A percentile compares a stretch with the other conserved stretches of the same genome.
These are phyloP conservation scores for Xyrichtys novacula DNA, from an alignment of 2,797 vertebrate species.

Conservation along the genomic window DNA sequence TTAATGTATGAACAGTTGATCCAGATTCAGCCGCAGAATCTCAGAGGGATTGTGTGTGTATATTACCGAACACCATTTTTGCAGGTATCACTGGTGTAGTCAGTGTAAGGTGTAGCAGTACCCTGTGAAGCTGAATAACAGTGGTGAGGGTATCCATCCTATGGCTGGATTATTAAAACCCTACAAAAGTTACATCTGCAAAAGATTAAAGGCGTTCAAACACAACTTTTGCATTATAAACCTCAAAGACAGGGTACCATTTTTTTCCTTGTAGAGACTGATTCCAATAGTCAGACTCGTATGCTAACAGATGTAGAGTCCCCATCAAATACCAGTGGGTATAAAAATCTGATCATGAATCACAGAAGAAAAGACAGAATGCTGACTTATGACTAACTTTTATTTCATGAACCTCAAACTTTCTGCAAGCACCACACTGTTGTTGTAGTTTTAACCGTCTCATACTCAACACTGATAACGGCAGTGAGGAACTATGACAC, in stretches of 20 bases:
- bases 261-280: not conserved
- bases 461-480: too few species aligned
- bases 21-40: not conserved
- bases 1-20: slow-evolving; percentile 14
- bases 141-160: too few species aligned
- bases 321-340: too few species aligned
- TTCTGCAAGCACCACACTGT: not conserved
- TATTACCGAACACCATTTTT: slow-evolving; percentile 7
- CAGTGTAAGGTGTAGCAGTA: not conserved
- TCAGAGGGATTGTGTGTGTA: slow-evolving; percentile 8
- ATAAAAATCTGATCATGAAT: too few species aligned
- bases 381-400: too few species aligned
- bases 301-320: not conserved
- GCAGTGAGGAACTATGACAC: too few species aligned
- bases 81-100: not conserved
- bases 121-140: not conserved
- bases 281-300: not conserved
- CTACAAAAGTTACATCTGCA: too few species aligned
- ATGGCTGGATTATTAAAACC: too few species aligned
- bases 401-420: not conserved
- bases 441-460: not conserved
- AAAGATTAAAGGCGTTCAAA: not conserved
- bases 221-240: not conserved
- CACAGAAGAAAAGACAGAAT: too few species aligned
- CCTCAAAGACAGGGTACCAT: not conserved